Conservation (phyloP, 1,140 invertebrate genomes). For the Stegodyphus mimosarum region DNA sequence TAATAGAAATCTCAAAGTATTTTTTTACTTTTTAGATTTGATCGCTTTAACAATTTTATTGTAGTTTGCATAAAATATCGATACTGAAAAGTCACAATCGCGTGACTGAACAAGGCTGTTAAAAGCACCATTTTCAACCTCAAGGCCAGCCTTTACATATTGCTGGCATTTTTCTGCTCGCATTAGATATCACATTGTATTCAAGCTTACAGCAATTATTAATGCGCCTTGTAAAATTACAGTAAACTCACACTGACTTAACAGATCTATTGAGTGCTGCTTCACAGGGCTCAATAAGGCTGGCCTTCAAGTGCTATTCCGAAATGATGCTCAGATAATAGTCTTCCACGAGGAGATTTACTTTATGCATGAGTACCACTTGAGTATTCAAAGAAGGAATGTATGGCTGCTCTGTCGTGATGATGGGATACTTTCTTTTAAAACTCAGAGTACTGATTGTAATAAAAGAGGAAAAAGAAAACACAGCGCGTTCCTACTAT, state of each 20-base stretch:
- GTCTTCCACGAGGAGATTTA: background rate
- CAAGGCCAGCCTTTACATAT: too few relatives aligned
- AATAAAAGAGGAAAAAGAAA: background rate
- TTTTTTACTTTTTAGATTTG: too few relatives aligned
- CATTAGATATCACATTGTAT: background rate
- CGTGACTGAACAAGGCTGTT: too few relatives aligned
- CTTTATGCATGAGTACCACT: background rate
- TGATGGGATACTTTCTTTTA: background rate
- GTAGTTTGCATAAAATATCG: too few relatives aligned
- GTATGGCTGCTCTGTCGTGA: background rate
- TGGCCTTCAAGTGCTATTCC: background rate
- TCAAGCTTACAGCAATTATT: background rate
- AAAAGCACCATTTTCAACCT: too few relatives aligned
- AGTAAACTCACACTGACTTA: background rate
- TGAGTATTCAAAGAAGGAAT: background rate
- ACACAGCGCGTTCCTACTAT: conserved; percentile 15
- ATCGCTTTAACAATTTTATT: too few relatives aligned
- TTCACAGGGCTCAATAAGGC: background rate
- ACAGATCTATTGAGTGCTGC: background rate
- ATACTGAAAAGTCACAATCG: too few relatives aligned
- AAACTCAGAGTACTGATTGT: conserved; percentile 46
- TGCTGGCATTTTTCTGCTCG: too few relatives aligned
- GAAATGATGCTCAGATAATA: background rate
- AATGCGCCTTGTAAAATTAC: background rate
- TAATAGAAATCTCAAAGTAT: too few relatives aligned